Percentiles rank a stretch among this genome's conserved stretches.
phyloP scores from a whole-genome alignment of 1,140 invertebrate species.

The Achatina immaculata region DNA sequence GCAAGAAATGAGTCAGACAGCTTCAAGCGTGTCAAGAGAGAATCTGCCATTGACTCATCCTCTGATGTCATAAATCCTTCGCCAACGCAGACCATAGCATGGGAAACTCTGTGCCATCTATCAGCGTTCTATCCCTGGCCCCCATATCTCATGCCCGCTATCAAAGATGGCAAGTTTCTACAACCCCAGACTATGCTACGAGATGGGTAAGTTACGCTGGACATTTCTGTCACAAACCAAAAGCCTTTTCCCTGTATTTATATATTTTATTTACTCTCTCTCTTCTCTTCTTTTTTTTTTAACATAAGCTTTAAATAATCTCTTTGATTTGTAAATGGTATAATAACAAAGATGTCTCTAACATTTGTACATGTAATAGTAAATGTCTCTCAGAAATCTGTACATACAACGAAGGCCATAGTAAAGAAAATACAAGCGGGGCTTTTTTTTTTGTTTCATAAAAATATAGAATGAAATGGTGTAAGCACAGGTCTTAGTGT shows the following conservation, averaged over 20 bases:
- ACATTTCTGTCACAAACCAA: no score
- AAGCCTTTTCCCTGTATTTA: no score
- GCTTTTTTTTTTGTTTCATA: no score
- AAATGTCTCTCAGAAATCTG: no score
- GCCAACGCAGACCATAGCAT: not conserved
- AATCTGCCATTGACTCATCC: not conserved
- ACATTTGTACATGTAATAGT: no score
- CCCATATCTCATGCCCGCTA: conserved; percentile 49
- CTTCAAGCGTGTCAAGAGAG: conserved; percentile 2
- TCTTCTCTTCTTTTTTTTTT: not conserved
- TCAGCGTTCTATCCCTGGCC: conserved; percentile 67
- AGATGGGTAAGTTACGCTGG: conserved; percentile 64
- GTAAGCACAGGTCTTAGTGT: no score
- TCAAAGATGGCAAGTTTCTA: conserved; percentile 61
- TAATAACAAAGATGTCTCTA: no score
- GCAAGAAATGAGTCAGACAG: not conserved
- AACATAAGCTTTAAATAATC: no score
- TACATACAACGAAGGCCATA: no score
- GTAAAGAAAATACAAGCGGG: no score
- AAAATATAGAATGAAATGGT: no score
- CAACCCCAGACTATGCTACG: conserved; percentile 59
- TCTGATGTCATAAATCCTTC: not conserved
- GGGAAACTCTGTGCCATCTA: conserved; percentile 23
- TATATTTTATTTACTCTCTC: not conserved
- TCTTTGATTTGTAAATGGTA: no score